These are phyloP conservation scores for Heliangelus exortis DNA, from an alignment of 2,797 vertebrate genomes.

Conservation along the genomic window DNA sequence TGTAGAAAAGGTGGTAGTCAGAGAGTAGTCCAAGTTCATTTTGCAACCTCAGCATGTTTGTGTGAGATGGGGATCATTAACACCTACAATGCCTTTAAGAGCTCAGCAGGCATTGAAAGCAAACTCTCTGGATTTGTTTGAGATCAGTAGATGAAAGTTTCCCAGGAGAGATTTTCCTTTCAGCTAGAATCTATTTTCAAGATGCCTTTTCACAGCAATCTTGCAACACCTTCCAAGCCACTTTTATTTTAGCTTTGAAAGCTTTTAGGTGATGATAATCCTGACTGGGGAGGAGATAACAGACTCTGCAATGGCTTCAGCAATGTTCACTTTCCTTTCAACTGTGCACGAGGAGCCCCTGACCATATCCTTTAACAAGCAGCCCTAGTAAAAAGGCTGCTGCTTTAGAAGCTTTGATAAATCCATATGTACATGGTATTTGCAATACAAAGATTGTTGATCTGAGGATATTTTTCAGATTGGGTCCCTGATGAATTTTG, in stretches of 20 bases:
- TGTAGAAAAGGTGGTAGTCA: background rate
- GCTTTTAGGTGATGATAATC: constrained; percentile 5
- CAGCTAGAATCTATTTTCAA: constrained; percentile 27
- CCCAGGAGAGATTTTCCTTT: constrained; percentile 6
- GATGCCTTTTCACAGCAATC: constrained; percentile 17
- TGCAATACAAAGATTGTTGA: background rate
- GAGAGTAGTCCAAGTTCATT: background rate
- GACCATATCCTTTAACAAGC: background rate
- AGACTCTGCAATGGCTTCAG: background rate
- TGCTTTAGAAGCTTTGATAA: background rate
- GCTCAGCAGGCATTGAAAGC: background rate
- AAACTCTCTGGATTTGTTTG: background rate
- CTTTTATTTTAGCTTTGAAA: constrained; percentile 36
- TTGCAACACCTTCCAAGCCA: background rate
- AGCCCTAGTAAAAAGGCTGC: background rate
- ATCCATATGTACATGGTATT: background rate
- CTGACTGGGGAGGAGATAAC: background rate
- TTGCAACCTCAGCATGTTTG: background rate
- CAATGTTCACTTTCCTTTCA: constrained; percentile 7
- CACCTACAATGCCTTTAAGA: background rate
- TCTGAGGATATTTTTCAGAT: background rate
- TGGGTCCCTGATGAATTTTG: background rate
- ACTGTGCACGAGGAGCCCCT: background rate
- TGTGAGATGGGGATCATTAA: background rate
- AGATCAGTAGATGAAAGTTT: background rate